Evolutionary conservation across 2,113 vertebrate species (phyloP), one percentile per base, ranked within the genome.

Genomic region (Mus spicilegus): DNA sequence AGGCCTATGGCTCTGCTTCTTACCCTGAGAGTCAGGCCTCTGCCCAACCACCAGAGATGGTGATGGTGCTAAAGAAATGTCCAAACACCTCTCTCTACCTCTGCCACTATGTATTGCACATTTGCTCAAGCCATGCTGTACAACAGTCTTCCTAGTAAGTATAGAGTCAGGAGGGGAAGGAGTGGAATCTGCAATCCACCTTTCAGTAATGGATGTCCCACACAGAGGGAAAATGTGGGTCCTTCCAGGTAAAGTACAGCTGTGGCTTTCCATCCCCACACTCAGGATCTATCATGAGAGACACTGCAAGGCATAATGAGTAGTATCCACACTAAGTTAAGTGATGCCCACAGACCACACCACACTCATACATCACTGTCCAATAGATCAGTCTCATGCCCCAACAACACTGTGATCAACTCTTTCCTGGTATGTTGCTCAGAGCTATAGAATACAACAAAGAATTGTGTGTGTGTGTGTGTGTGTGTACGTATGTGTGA

Each of bases 301-400:
- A 42, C 26, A 16, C 3, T 1, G 8, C 0, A 28, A 17, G 65
- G 10, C 11, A 70, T 9, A 54, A 3, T 0, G 11, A 14, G 3
- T 19, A 2, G n/a, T 39, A 75, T 42, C 33, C 76, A 1, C 9
- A 36, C 3, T 10, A 13, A n/a, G 20, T 4, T 20, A 58, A 28
- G 26, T 7, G 56, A 22, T 70, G 20, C 1, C 11, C 7, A 10
- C 26, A 22, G 30, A 61, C 11, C 24, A 5, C 1, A 63, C 14
- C 5, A 11, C 20, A 33, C 8, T 78, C 11, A 42, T 9, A 1
- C 26, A 22, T 70, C 58, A 46, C 14, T 3, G 4, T 6, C 75
- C 42, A 5, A 9, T 19, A 5, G 17, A 46, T 76, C 58, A 85
- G 2, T 54, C 0, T 4, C 26, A 13, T 5, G 12, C 0, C 17